Evolutionary conservation across 2,888 invertebrate genomes (phyloP).

Genomic region (Diplazon laetatorius): DNA sequence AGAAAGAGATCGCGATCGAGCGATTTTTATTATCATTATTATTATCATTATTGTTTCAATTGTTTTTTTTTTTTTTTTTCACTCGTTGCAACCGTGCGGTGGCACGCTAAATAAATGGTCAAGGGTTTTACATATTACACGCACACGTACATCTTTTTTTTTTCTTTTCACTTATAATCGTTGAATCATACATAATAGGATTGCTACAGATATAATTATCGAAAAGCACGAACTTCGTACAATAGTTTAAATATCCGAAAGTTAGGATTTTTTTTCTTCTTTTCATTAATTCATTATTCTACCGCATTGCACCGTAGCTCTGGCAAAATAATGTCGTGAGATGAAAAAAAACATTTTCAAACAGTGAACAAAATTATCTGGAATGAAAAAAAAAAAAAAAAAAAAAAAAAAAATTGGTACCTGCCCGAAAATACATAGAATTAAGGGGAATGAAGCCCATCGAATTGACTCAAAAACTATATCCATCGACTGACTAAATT

Average conservation of each 20-base stretch:
- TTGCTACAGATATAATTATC: conserved; percentile 69
- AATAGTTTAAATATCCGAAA: conserved; percentile 76
- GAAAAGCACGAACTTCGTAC: conserved; percentile 69
- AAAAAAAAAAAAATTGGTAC: conserved; percentile 65
- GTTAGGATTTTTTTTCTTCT: conserved; percentile 74
- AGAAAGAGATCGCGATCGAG: conserved; percentile 64
- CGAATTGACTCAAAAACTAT: conserved; percentile 46
- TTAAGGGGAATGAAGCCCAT: conserved; percentile 34
- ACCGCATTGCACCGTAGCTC: conserved; percentile 49
- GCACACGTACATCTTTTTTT: conserved; percentile 67
- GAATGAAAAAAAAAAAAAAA: conserved; percentile 35
- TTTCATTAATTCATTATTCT: conserved; percentile 60
- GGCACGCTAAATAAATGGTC: conserved; percentile 69
- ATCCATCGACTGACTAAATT: conserved; percentile 39
- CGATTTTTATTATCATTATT: conserved; percentile 63
- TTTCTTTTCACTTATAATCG: conserved; percentile 70
- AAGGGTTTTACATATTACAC: conserved; percentile 68
- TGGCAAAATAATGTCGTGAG: conserved; percentile 58
- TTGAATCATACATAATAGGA: conserved; percentile 72
- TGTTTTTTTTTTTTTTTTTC: conserved; percentile 67
- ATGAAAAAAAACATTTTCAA: conserved; percentile 34
- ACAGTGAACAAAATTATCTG: too few relatives aligned
- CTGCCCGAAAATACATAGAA: conserved; percentile 63
- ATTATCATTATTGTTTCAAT: too few relatives aligned
- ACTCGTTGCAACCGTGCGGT: conserved; percentile 70